A percentile compares a stretch with the other conserved stretches of the same genome.
Evolutionary conservation across 2,888 invertebrate species (phyloP).

Genomic region (Agriopis marginaria): DNA sequence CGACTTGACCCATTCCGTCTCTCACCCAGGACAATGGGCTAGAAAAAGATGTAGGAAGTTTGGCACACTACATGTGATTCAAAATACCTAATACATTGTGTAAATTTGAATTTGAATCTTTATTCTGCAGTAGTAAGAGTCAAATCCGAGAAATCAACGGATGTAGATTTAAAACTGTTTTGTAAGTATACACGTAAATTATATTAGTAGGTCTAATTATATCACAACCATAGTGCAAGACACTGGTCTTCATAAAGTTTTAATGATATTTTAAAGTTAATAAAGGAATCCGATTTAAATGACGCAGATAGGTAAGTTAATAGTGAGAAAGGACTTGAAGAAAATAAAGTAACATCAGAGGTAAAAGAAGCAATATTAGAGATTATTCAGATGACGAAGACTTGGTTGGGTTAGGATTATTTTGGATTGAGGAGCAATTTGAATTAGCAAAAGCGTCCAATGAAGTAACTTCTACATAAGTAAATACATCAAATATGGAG

Average conservation of each 20-base stretch:
- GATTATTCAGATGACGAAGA: slow-evolving; percentile 57
- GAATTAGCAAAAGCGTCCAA: slow-evolving; percentile 61
- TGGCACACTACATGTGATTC: slow-evolving; percentile 2
- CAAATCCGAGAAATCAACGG: not conserved
- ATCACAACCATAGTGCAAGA: not conserved
- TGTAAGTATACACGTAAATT: not conserved
- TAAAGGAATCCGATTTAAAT: not conserved
- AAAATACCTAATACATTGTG: not conserved
- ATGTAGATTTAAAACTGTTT: not conserved
- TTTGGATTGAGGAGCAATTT: slow-evolving; percentile 50
- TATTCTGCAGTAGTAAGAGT: not conserved
- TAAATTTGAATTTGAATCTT: not conserved
- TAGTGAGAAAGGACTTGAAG: not conserved
- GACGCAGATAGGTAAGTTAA: not conserved
- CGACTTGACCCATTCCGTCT: not conserved
- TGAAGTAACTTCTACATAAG: slow-evolving; percentile 53
- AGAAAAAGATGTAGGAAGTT: not conserved
- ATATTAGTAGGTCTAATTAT: not conserved
- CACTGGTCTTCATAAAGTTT: not conserved
- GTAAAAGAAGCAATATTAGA: not conserved
- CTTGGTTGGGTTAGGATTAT: slow-evolving; percentile 44
- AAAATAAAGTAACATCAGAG: not conserved
- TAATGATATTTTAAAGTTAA: not conserved
- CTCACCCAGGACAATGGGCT: not conserved
- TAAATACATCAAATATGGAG: slow-evolving; percentile 51